phyloP scores from a whole-genome alignment of 2,888 invertebrate genomes.

The Sesia bembeciformis region DNA sequence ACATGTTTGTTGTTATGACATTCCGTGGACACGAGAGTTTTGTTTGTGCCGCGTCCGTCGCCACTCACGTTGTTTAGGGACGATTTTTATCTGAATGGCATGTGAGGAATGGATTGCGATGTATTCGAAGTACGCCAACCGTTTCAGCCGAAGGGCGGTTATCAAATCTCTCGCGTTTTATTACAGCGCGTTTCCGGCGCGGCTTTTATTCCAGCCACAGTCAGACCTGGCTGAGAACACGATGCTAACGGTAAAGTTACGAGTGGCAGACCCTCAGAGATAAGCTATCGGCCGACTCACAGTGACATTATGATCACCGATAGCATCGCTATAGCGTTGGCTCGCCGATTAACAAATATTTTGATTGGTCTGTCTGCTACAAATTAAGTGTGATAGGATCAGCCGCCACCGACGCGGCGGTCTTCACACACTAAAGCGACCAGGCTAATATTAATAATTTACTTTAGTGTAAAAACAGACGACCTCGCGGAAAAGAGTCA shows the following conservation, averaged over 20 bases:
- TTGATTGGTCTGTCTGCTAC: slow-evolving; percentile 48
- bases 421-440: neutral
- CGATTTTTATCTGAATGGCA: slow-evolving; percentile 1
- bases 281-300: slow-evolving; percentile 38
- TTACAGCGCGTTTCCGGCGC: slow-evolving; percentile 5
- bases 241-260: slow-evolving; percentile 24
- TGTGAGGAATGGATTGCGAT: neutral
- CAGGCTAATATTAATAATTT: neutral
- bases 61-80: neutral
- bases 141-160: slow-evolving; percentile 1
- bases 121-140: too few species aligned
- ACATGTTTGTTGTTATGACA: slow-evolving; percentile 39
- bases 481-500: neutral
- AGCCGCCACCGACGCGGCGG: slow-evolving; percentile 9
- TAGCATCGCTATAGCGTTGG: slow-evolving; percentile 38
- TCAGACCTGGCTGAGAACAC: slow-evolving; percentile 8
- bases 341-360: slow-evolving; percentile 52
- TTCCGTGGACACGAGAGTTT: slow-evolving; percentile 17
- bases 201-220: slow-evolving; percentile 15
- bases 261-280: slow-evolving; percentile 27
- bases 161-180: slow-evolving; percentile 18
- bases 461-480: neutral
- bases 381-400: slow-evolving; percentile 55
- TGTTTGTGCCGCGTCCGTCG: neutral
- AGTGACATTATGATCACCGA: slow-evolving; percentile 44